Evolutionary conservation across 2,113 vertebrate genomes (phyloP).

Genomic region (Serinus canaria): DNA sequence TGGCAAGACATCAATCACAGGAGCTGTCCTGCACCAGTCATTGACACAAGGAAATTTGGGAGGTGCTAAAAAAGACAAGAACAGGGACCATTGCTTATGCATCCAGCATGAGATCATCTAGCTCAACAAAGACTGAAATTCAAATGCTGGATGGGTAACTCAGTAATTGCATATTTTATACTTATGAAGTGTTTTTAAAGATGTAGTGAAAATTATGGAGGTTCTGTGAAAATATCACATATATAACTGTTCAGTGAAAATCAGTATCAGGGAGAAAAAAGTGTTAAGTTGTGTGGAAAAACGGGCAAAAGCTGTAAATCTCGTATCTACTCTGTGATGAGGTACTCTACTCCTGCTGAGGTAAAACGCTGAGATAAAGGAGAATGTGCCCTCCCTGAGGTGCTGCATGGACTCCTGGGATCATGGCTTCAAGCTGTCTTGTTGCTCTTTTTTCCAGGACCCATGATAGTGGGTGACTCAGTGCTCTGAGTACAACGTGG

Average conservation of each 20-base stretch:
- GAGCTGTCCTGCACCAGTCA: background rate
- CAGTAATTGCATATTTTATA: background rate
- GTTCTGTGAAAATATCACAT: background rate
- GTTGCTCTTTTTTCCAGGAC: background rate
- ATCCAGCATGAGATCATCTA: background rate
- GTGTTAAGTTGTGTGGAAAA: background rate
- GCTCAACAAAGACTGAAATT: background rate
- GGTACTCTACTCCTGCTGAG: too few species aligned
- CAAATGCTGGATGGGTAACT: background rate
- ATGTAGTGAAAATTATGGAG: background rate
- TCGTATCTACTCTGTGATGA: background rate
- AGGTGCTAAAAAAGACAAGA: background rate
- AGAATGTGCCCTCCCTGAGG: background rate
- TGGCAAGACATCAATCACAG: background rate
- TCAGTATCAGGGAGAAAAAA: background rate
- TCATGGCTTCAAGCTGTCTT: fast-evolving
- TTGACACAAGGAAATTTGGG: background rate
- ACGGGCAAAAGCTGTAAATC: background rate
- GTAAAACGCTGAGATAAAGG: background rate
- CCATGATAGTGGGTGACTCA: fast-evolving
- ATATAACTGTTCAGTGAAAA: background rate
- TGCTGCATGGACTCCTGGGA: fast-evolving
- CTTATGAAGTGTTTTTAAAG: fast-evolving
- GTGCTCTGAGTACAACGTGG: background rate
- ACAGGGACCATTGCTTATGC: background rate